Evolutionary conservation across 2,888 invertebrate genomes (phyloP).

Genomic region (Acleris laterana): DNA sequence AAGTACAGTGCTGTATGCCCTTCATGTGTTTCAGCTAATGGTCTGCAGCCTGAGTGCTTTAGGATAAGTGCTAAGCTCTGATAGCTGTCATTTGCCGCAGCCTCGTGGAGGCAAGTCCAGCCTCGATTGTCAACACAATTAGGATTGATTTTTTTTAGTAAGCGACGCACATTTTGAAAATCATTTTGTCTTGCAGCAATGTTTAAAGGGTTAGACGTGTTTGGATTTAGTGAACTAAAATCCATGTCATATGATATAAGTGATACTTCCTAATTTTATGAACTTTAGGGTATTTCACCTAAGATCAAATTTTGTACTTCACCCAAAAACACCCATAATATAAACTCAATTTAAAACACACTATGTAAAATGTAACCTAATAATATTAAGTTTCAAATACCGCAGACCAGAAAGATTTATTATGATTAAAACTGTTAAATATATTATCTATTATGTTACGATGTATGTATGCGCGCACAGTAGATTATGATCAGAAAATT

Average conservation of each 20-base stretch:
- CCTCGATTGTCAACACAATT: constrained; percentile 80
- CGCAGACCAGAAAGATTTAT: too few relatives aligned
- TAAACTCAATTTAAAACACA: too few relatives aligned
- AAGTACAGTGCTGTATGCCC: constrained; percentile 78
- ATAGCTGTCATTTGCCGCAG: constrained; percentile 72
- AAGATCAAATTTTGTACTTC: too few relatives aligned
- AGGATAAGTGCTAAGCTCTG: constrained; percentile 67
- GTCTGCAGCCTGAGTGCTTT: constrained; percentile 61
- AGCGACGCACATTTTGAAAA: constrained; percentile 56
- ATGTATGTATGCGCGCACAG: too few relatives aligned
- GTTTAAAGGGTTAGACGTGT: constrained; percentile 72
- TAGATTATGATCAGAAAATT: too few relatives aligned
- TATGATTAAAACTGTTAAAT: too few relatives aligned
- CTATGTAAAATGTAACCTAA: too few relatives aligned
- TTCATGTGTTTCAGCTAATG: constrained; percentile 73
- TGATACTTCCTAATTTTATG: not conserved
- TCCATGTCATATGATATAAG: constrained; percentile 64
- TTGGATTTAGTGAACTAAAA: constrained; percentile 81
- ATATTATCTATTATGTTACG: too few relatives aligned
- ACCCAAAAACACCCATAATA: too few relatives aligned
- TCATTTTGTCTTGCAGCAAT: constrained; percentile 75
- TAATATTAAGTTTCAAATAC: too few relatives aligned
- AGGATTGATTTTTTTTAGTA: constrained; percentile 73
- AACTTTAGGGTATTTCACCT: not conserved
- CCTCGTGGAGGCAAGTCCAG: constrained; percentile 82